Base-by-base conservation (phyloP, 2,888 invertebrate genomes). In the Acleris holmiana region DNA sequence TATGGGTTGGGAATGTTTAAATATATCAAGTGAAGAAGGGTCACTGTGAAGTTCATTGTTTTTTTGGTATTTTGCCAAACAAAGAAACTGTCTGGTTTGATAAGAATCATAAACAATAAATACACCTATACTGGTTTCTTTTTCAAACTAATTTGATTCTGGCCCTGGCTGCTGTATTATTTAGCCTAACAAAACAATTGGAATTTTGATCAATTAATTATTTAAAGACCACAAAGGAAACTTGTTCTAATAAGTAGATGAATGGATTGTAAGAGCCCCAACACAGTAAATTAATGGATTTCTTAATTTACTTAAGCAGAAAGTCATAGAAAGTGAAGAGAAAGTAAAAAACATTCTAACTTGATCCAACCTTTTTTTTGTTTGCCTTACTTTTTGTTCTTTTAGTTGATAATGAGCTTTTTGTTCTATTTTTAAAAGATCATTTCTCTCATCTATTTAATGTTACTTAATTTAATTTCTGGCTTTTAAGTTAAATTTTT, bases 31-130 rank as follows among this genome's bases (percentile, higher is more conserved):
- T 57, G 48, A 44, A 58, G 23, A 58, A 55, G 57, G 73, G 73
- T 74, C 75, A 74, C 49, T 29, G 44, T 71, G 69, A 72, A 75
- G 73, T 74, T 74, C 74, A 78, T 72, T 76, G 67, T 62, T 72
- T 68, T 73, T 67, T 80, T 82, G 78, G 76, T 79, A 70, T 73
- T 76, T 69, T 79, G 80, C 80, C 78, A 80, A 80, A 73, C 63
- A 65, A 65, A 56, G 65, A 40, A 61, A 61, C 21, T 55, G 15
- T 53, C 44, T 60, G 44, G 50, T 13, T 61, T 47, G 35, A 47
- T 46, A 53, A 54, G 41, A n/a, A 58, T 64, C 53, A 64, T 64
- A 41, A 53, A 41, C 53, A 59, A n/a, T 10, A 7, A 35, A 35
- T 35, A 8, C 4, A 23, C 29, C 25, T 25, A 35, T 35, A 10